A percentile compares a stretch with the other conserved stretches of the same genome.
Evolutionary conservation across 2,888 invertebrate genomes (phyloP).

Genomic region (Tetanocera ferruginea): DNA sequence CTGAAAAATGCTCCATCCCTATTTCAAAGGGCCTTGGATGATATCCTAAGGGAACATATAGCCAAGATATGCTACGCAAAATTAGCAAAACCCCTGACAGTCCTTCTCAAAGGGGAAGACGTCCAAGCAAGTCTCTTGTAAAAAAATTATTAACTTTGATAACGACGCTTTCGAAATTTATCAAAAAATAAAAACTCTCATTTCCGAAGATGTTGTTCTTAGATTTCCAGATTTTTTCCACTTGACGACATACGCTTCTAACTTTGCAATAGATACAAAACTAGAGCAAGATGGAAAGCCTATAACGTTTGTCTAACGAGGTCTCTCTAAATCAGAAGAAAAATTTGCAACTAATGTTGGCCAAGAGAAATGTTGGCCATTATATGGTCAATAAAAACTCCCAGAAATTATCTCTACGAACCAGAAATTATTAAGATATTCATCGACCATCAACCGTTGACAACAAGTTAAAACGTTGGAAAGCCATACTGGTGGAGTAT

Average conservation of each 20-base stretch:
- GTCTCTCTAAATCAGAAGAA: constrained; percentile 22
- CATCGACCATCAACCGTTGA: no score
- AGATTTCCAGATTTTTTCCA: constrained; percentile 45
- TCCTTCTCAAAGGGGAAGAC: constrained; percentile 46
- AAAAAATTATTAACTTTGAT: constrained; percentile 35
- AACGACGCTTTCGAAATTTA: constrained; percentile 41
- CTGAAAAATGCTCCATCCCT: constrained; percentile 33
- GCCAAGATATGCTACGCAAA: constrained; percentile 38
- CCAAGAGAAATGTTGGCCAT: constrained; percentile 36
- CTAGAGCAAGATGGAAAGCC: constrained; percentile 25
- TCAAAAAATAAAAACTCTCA: constrained; percentile 41
- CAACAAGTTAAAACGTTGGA: constrained; percentile 17
- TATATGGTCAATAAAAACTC: constrained; percentile 20
- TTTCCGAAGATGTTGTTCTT: constrained; percentile 40
- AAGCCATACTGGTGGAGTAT: constrained; percentile 19
- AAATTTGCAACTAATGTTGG: constrained; percentile 28
- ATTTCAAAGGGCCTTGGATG: constrained; percentile 36
- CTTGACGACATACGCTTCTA: constrained; percentile 42
- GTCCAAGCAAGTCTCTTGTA: constrained; percentile 42
- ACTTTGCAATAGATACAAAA: constrained; percentile 34
- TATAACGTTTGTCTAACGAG: constrained; percentile 36
- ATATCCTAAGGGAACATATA: constrained; percentile 29
- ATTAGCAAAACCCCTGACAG: constrained; percentile 47
- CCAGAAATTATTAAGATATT: constrained; percentile 32
- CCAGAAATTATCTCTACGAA: constrained; percentile 33